Base-by-base conservation (phyloP, 1,140 invertebrate species). In the Pinna nobilis region DNA sequence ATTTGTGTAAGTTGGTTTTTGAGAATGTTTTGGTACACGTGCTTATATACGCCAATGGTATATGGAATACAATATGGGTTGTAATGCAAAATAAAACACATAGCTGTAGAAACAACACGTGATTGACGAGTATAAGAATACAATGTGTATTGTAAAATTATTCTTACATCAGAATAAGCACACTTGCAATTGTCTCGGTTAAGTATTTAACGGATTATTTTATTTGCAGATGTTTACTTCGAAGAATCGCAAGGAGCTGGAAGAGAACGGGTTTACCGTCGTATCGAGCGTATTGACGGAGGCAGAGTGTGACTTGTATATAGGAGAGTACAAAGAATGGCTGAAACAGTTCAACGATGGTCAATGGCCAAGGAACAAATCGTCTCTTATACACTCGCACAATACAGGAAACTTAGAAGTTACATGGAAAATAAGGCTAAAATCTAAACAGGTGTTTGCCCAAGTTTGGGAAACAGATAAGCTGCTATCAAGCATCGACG, bases 401-500 rank as follows among this genome's bases (percentile, higher is more conserved):
- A 78, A 77, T 6, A 63, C 71, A 49, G 82, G 77, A 20, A 79
- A 85, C 51, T 60, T 84, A 51, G 82, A 85, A 11, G 63, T 76
- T 2, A 74, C 82, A 20, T 85, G 84, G 84, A 66, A 66, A 11
- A 74, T 79, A 18, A 64, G 84, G 25, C 60, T 85, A 3, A 74
- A 76, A 37, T 37, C 76, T 15, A 81, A 81, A 60, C 51, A 67
- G 9, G 79, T 85, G 6, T 85, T 84, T 68, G 65, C 70, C 13
- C 41, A 84, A 47, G 5, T 85, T 0, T 85, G 84, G 84, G 68
- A 71, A 20, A 85, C 84, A 3, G 72, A 79, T 2, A 80, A 82
- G 57, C 61, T 85, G 1, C 51, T 83, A 23, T 74, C 77, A 5
- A 84, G 82, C 60, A 64, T 81, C 37, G 84, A 85, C 35, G 77